Evolutionary conservation across 2,888 invertebrate species (phyloP).

Genomic region (Pyrochroa serraticornis): DNA sequence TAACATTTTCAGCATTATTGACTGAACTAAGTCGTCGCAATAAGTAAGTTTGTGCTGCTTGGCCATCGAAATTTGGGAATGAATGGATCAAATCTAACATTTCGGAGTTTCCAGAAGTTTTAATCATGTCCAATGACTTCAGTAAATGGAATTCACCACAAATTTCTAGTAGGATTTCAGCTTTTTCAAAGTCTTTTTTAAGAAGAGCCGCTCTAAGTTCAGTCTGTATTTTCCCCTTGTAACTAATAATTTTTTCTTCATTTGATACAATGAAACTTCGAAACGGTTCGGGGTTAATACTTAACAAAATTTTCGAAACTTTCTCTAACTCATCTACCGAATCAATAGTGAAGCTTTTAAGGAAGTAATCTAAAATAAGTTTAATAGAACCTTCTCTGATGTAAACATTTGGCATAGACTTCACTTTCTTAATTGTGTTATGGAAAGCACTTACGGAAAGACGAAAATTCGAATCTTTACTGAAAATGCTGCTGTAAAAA

Average conservation of each 20-base stretch:
- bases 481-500: slow-evolving; percentile 37
- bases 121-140: neutral
- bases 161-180: slow-evolving; percentile 1
- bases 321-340: slow-evolving; percentile 3
- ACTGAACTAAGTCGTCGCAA: neutral
- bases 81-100: neutral
- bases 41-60: neutral
- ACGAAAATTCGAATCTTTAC: slow-evolving; percentile 7
- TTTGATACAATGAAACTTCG: neutral
- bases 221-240: neutral
- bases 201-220: neutral
- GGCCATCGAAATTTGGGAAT: neutral
- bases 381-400: slow-evolving; percentile 40
- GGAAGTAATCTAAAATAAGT: slow-evolving; percentile 11
- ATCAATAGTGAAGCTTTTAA: neutral
- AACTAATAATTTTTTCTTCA: neutral
- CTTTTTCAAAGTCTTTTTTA: neutral
- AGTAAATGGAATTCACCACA: neutral
- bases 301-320: neutral
- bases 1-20: slow-evolving; percentile 2
- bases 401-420: slow-evolving; percentile 41
- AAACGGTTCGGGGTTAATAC: neutral
- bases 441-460: slow-evolving; percentile 22
- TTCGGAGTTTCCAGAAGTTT: neutral
- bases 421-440: slow-evolving; percentile 29